A percentile compares a stretch with the other conserved stretches of the same genome.
Conservation (phyloP, 2,113 vertebrate species). For the Peromyscus leucopus region DNA sequence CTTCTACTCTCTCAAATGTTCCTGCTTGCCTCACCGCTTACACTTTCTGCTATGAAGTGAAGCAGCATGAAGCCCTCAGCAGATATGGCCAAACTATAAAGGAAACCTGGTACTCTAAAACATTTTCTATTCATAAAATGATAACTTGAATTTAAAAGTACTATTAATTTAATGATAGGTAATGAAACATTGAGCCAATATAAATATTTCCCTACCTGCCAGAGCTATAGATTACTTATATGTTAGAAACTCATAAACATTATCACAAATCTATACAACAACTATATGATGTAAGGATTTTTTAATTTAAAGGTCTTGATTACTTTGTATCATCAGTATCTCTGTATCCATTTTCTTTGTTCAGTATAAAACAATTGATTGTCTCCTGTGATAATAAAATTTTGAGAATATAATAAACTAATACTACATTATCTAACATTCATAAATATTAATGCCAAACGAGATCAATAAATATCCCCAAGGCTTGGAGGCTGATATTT, state of each 20-base stretch:
- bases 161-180: not conserved
- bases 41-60: not conserved
- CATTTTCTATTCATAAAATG: not conserved
- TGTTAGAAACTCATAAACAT: not conserved
- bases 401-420: constrained; percentile 1
- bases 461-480: constrained; percentile 7
- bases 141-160: not conserved
- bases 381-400: not conserved
- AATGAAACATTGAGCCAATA: not conserved
- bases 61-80: not conserved
- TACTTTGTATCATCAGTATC: not conserved
- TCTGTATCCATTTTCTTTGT: not conserved
- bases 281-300: not conserved
- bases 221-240: not conserved
- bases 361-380: not conserved
- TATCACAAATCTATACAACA: not conserved
- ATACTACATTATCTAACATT: not conserved
- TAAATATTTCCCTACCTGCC: not conserved
- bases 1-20: not conserved
- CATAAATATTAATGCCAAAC: not conserved
- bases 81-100: not conserved
- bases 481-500: constrained; percentile 53
- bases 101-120: not conserved
- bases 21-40: not conserved
- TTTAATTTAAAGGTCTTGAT: not conserved